Evolutionary conservation across 2,888 invertebrate genomes (phyloP).

Genomic region (Plebejus anna): DNA sequence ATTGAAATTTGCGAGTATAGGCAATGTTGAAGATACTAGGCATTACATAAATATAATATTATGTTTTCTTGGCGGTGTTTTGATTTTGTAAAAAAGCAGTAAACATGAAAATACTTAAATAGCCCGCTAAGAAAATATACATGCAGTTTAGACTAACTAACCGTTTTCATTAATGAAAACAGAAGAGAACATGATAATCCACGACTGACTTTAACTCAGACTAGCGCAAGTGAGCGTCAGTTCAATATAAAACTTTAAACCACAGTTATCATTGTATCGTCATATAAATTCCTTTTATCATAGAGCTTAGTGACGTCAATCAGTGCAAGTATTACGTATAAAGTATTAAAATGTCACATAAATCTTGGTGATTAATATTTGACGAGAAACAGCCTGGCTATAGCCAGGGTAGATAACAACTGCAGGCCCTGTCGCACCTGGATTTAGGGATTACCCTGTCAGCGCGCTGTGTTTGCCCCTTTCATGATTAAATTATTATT

Average conservation of each 20-base stretch:
- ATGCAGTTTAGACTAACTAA: no score
- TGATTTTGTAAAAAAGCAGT: not conserved
- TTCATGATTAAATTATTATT: not conserved
- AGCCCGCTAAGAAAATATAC: no score
- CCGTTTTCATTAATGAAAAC: not conserved
- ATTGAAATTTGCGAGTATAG: not conserved
- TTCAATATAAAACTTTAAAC: not conserved
- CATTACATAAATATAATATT: no score
- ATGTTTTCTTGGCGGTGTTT: no score
- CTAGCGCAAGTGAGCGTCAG: not conserved
- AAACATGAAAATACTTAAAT: not conserved
- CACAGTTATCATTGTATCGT: not conserved
- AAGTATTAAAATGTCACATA: conserved; percentile 26
- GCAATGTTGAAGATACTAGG: not conserved
- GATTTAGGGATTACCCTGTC: conserved; percentile 62
- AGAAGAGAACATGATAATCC: not conserved
- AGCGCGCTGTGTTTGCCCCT: conserved; percentile 25
- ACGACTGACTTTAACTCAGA: not conserved
- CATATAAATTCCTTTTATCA: not conserved
- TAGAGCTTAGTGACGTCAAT: not conserved
- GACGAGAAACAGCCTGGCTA: conserved; percentile 23
- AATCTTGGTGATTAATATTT: conserved; percentile 23
- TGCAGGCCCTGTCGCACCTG: conserved; percentile 39
- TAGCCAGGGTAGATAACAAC: conserved; percentile 19
- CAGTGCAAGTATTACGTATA: conserved; percentile 13